Conservation (phyloP, 2,888 invertebrate species). For the Camptogramma bilineatum region DNA sequence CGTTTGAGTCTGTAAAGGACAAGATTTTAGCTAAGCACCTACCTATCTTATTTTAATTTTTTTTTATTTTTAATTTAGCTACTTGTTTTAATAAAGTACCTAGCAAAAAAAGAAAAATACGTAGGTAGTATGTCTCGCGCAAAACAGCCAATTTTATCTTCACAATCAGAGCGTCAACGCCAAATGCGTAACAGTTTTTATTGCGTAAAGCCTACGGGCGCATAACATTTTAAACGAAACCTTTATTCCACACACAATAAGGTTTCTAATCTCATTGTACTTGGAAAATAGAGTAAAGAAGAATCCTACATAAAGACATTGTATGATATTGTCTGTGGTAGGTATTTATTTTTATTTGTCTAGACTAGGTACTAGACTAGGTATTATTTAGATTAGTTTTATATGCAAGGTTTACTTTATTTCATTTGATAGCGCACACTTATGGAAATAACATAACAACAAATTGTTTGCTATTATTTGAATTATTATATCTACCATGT, state of each 20-base stretch:
- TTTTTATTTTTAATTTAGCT: not conserved
- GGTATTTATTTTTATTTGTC: not conserved
- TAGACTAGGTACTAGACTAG: too few relatives aligned
- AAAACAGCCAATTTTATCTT: not conserved
- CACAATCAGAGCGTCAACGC: constrained; percentile 1
- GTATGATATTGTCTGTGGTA: not conserved
- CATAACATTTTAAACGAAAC: not conserved
- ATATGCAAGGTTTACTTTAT: too few relatives aligned
- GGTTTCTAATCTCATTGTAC: not conserved
- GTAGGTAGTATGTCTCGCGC: not conserved
- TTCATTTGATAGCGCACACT: too few relatives aligned
- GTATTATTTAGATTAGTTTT: too few relatives aligned
- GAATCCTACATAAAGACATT: not conserved
- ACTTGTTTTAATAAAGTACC: not conserved
- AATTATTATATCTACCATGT: too few relatives aligned
- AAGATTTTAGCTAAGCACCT: not conserved
- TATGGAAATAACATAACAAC: too few relatives aligned
- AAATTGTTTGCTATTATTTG: too few relatives aligned
- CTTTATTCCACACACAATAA: not conserved
- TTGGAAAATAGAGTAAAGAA: not conserved
- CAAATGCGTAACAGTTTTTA: constrained; percentile 1
- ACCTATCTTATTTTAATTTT: too few relatives aligned
- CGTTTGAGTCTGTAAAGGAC: constrained; percentile 13
- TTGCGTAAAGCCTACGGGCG: not conserved
- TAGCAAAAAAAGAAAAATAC: not conserved